These are phyloP conservation scores for Natator depressus DNA, from an alignment of 2,113 vertebrate species.

Conservation along the genomic window DNA sequence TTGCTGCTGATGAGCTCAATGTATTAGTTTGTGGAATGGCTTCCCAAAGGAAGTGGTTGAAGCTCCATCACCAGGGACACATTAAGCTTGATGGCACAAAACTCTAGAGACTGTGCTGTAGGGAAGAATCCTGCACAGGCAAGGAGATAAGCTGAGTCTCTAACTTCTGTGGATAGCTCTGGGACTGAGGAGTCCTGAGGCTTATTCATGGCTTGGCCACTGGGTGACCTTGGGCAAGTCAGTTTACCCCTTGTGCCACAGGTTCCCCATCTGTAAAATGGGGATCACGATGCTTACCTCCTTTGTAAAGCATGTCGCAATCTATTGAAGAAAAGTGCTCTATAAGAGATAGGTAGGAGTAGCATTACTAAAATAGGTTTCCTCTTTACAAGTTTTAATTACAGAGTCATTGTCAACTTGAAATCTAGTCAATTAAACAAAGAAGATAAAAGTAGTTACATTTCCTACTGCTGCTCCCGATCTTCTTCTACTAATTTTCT, in stretches of 20 bases:
- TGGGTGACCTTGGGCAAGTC: background rate
- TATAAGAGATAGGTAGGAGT: background rate
- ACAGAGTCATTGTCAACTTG: background rate
- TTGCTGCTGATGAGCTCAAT: background rate
- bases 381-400: background rate
- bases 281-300: background rate
- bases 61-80: background rate
- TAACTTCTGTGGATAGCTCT: background rate
- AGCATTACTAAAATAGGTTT: background rate
- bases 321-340: background rate
- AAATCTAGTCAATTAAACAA: background rate
- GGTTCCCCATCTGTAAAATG: background rate
- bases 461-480: background rate
- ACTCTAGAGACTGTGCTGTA: background rate
- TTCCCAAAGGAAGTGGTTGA: background rate
- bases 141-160: background rate
- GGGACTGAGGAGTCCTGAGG: background rate
- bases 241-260: background rate
- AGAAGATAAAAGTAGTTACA: background rate
- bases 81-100: background rate
- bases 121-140: background rate
- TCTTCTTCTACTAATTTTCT: background rate
- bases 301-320: background rate
- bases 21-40: background rate
- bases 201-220: background rate